A percentile compares a stretch with the other conserved stretches of the same genome.
phyloP scores from a whole-genome alignment of 2,113 vertebrate genomes.

The Lophura nycthemera region DNA sequence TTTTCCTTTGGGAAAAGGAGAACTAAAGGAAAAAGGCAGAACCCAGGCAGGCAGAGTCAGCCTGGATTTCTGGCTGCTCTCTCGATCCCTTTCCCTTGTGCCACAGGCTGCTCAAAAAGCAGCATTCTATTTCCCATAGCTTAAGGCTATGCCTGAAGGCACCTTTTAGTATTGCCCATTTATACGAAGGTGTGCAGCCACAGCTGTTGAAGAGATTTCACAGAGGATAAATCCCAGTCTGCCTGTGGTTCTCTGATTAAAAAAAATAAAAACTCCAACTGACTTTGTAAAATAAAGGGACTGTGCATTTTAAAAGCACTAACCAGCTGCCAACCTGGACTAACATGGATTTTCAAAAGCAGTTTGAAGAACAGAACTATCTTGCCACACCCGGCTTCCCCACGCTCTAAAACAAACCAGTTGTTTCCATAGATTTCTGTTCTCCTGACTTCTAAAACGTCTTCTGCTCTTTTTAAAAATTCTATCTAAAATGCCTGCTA shows the following conservation, averaged over 20 bases:
- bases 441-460: background rate
- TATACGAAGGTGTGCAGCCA: background rate
- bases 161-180: background rate
- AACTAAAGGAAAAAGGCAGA: background rate
- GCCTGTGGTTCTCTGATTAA: background rate
- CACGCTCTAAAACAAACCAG: background rate
- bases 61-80: background rate
- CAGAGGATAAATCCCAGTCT: background rate
- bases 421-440: background rate
- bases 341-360: background rate
- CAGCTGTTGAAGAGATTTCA: background rate
- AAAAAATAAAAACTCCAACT: background rate
- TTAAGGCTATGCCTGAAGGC: background rate
- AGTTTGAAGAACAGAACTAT: rapidly evolving
- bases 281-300: background rate
- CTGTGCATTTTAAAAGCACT: background rate
- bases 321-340: background rate
- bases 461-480: background rate
- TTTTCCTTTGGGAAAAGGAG: background rate
- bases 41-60: background rate
- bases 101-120: background rate
- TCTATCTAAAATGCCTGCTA: background rate
- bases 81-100: background rate
- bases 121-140: background rate
- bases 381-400: rapidly evolving